Evolutionary conservation across 2,797 vertebrate genomes (phyloP), one percentile per base, ranked within the genome.

Genomic region (Phaenicophaeus curvirostris): DNA sequence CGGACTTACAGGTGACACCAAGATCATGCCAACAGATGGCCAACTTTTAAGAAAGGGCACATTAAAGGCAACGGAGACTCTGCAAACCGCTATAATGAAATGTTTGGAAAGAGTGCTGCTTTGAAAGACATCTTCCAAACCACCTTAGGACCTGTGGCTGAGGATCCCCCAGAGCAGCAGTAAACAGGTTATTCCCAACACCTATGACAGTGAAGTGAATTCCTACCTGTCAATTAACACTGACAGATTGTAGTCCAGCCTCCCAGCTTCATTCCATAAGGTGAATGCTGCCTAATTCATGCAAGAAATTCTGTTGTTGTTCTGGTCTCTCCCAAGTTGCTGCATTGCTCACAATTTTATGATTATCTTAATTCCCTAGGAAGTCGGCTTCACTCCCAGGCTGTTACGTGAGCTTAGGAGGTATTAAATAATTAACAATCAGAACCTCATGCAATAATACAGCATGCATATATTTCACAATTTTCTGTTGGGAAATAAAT

Each of bases 61-160:
- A 4, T 9, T 5, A 31, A 35, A 20, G 5, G 18, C 27, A 61
- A 39, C 0, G 3, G 46, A 41, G 63, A 9, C 13, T 16, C 27
- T 25, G 5, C 59, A 54, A 16, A 24, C 3, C 9, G 46, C 54
- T 20, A 44, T 3, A 8, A 44, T 13, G 18, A 78, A 18, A 13
- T 6, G 15, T 4, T 5, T 4, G 9, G 57, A 28, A 51, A 71
- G 14, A 31, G n/a, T 7, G n/a, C 33, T 3, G 5, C 14, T 28
- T 4, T 39, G 31, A 27, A 44, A 44, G n/a, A 16, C n/a, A 58
- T n/a, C 59, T 73, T 67, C 44, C 51, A 50, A 57, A 42, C 31
- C 25, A 31, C 42, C 30, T 25, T 3, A 8, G 20, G 21, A 48
- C 7, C 15, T 8, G 25, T 13, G 25, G 39, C 77, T 2, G 1